Evolutionary conservation across 2,113 vertebrate genomes (phyloP).

Genomic region (Haemorhous mexicanus): DNA sequence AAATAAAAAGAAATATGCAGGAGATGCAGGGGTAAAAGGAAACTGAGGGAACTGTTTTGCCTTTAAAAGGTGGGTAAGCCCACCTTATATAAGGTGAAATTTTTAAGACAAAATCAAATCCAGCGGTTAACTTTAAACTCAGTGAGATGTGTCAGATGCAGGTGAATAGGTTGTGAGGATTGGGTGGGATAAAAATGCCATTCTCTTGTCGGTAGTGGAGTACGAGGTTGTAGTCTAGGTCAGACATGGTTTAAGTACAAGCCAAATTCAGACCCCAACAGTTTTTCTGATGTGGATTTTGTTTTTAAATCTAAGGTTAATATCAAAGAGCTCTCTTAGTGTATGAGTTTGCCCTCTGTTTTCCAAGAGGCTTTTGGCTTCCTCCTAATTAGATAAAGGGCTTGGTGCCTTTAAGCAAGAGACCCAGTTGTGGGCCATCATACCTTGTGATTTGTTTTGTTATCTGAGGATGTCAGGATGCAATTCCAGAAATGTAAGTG

Average conservation of each 20-base stretch:
- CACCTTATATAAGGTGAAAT: not conserved
- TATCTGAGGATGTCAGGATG: not conserved
- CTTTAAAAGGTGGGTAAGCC: not conserved
- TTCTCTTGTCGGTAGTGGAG: fast-evolving
- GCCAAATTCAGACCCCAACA: not conserved
- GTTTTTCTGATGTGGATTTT: not conserved
- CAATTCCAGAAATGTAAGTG: not conserved
- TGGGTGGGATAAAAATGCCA: not conserved
- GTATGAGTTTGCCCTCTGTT: not conserved
- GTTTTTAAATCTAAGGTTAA: not conserved
- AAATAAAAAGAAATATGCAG: not conserved
- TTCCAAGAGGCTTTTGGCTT: not conserved
- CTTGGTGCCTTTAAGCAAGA: not conserved
- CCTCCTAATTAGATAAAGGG: not conserved
- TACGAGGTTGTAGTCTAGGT: not conserved
- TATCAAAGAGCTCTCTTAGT: not conserved
- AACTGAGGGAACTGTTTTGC: not conserved
- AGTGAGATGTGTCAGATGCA: not conserved
- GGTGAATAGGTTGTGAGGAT: not conserved
- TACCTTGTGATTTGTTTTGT: not conserved
- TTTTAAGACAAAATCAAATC: not conserved
- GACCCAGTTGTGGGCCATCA: not conserved
- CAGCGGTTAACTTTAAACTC: not conserved
- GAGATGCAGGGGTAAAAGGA: not conserved
- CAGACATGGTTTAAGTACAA: not conserved